Base-by-base conservation (phyloP, 2,888 invertebrate genomes). In the Agrypnus murinus region DNA sequence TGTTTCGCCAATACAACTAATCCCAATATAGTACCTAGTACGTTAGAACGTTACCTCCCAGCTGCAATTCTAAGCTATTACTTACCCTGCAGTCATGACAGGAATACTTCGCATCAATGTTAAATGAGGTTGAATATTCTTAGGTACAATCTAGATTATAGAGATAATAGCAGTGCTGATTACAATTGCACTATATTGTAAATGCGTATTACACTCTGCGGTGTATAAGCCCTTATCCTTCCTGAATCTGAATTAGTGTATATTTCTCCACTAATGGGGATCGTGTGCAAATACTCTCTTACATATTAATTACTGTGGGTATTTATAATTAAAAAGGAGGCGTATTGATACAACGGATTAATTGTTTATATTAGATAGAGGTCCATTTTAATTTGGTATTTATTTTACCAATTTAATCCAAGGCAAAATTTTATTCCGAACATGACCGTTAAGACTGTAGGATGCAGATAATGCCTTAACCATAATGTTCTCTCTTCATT, bases 121-220 rank as follows among this genome's bases (percentile, higher is more conserved):
- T 65, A 58, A 67, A 67, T 45, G 53, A 67, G 53, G 53, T 55
- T 63, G 45, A 63, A 63, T 68, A 62, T 68, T 68, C 68, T 68
- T 63, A 67, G 63, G 62, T 57, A 46, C 55, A 57, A 63, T 63
- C 46, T 25, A 43, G 68, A 68, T 68, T 53, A 57, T 45, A 15
- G 19, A 36, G 62, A 63, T 68, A 63, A 55, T 57, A 68, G 46
- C 43, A 19, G 36, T 34, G 59, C 43, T 66, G 59, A 66, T 66
- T 66, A 66, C 66, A 66, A 66, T 46, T 66, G 48, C 65, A 43
- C 40, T 66, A 32, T 66, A 66, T 66, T 50, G 66, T 59, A 59
- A 66, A 48, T 66, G 66, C 66, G 66, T 65, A 65, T 58, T 65
- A 66, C 50, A 65, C 58, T 55, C 57, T 43, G 25, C 14, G 50